Evolutionary conservation across 1,140 invertebrate genomes (phyloP).

Genomic region (Theocolax elegans): DNA sequence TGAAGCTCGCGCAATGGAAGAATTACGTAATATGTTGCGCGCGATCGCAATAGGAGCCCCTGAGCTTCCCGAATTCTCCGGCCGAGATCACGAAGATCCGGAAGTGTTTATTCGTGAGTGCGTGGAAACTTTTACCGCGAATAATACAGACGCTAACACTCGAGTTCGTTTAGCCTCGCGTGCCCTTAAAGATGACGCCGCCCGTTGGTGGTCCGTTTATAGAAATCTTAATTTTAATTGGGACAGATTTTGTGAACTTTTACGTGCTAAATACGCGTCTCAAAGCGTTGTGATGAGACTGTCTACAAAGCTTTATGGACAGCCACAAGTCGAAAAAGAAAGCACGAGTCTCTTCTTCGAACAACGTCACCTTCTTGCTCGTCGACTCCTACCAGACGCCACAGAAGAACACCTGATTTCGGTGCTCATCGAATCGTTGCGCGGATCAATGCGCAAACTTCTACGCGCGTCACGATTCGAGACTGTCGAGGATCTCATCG

Average conservation of each 20-base stretch:
- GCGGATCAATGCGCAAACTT: neutral
- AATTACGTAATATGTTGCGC: too few relatives aligned
- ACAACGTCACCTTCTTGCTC: neutral
- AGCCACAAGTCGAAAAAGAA: neutral
- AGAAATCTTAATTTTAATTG: neutral
- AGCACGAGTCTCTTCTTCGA: neutral
- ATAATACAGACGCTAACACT: neutral
- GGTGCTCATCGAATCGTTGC: neutral
- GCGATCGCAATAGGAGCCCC: too few relatives aligned
- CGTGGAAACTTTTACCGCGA: too few relatives aligned
- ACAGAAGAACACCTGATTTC: neutral
- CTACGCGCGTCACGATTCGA: neutral
- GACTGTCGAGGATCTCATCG: neutral
- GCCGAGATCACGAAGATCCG: too few relatives aligned
- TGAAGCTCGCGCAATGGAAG: too few relatives aligned
- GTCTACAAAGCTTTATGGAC: too few relatives aligned
- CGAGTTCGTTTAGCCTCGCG: neutral
- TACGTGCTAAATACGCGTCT: neutral
- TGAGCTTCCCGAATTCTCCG: too few relatives aligned
- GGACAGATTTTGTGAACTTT: neutral
- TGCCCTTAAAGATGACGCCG: neutral
- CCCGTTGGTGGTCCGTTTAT: neutral
- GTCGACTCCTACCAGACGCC: neutral
- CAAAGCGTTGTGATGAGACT: neutral
- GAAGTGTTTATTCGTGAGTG: too few relatives aligned